Conservation (phyloP, 2,888 invertebrate species). For the Alentia gelatinosa region DNA sequence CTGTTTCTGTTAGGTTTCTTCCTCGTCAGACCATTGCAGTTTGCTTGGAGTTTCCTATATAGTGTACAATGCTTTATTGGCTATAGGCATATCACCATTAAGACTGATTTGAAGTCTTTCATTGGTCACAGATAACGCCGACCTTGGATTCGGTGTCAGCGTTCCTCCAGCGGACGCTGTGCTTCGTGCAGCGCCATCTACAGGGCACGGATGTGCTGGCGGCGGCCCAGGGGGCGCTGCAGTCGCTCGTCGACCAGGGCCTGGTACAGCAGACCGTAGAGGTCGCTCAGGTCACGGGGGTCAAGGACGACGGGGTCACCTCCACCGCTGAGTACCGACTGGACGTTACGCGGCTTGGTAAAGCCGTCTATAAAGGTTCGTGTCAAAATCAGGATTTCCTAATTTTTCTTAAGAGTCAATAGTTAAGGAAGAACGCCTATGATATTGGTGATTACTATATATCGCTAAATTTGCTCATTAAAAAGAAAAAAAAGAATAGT, state of each 20-base stretch:
- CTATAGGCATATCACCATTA: no score
- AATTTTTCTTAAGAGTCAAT: no score
- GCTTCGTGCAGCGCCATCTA: conserved; percentile 84
- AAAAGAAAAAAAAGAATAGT: no score
- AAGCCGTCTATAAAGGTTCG: conserved; percentile 91
- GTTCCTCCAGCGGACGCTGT: conserved; percentile 85
- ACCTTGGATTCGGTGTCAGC: conserved; percentile 70
- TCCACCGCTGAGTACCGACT: conserved; percentile 60
- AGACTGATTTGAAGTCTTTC: no score
- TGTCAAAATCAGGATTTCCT: no score
- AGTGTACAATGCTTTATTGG: no score
- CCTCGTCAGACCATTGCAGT: no score
- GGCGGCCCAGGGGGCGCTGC: conserved; percentile 70
- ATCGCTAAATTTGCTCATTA: no score
- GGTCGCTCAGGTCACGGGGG: conserved; percentile 60
- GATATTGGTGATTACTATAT: no score
- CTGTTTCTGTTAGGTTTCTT: no score
- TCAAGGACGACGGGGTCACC: not conserved
- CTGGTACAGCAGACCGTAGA: conserved; percentile 67
- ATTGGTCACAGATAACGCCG: conserved; percentile 65
- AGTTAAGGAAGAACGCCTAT: no score
- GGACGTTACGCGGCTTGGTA: conserved; percentile 84
- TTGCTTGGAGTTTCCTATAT: no score
- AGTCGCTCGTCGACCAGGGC: conserved; percentile 71
- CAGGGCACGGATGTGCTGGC: conserved; percentile 67